Percentiles rank a stretch among this genome's conserved stretches.
phyloP scores from a whole-genome alignment of 2,797 vertebrate genomes.

The Nasua narica region DNA sequence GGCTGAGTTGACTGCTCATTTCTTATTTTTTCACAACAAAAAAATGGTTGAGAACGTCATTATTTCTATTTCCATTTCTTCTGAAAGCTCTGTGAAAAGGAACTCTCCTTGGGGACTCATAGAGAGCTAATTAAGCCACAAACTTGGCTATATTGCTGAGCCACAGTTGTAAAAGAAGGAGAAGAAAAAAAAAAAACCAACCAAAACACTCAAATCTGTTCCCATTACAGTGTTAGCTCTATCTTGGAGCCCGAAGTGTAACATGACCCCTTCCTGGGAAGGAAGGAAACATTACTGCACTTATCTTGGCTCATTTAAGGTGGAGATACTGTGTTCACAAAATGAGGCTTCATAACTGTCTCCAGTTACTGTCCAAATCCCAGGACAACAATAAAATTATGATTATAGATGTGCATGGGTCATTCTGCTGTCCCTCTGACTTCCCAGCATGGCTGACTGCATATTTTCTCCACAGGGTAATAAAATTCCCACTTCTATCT shows the following conservation, averaged over 20 bases:
- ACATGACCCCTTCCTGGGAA: not conserved
- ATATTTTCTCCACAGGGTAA: not conserved
- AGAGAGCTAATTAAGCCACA: not conserved
- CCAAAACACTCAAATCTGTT: not conserved
- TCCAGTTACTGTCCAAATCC: constrained; percentile 30
- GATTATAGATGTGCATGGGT: not conserved
- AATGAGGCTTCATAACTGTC: constrained; percentile 35
- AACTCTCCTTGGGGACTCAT: not conserved
- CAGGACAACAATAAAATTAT: constrained; percentile 52
- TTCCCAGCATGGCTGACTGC: constrained; percentile 19
- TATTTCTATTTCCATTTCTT: constrained; percentile 11
- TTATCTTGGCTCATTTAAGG: not conserved
- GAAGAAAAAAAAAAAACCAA: not conserved
- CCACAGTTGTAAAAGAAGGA: not conserved
- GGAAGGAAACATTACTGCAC: not conserved
- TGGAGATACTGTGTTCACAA: not conserved
- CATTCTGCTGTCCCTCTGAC: not conserved
- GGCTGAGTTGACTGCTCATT: not conserved
- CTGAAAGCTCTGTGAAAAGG: not conserved
- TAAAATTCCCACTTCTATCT: not conserved
- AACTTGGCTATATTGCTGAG: not conserved
- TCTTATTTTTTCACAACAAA: constrained; percentile 1
- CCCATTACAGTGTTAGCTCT: not conserved
- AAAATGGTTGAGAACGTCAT: not conserved
- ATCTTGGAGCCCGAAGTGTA: not conserved